These are phyloP conservation scores for Drosophila phalerata DNA, from an alignment of 2,888 invertebrate genomes.

Conservation along the genomic window DNA sequence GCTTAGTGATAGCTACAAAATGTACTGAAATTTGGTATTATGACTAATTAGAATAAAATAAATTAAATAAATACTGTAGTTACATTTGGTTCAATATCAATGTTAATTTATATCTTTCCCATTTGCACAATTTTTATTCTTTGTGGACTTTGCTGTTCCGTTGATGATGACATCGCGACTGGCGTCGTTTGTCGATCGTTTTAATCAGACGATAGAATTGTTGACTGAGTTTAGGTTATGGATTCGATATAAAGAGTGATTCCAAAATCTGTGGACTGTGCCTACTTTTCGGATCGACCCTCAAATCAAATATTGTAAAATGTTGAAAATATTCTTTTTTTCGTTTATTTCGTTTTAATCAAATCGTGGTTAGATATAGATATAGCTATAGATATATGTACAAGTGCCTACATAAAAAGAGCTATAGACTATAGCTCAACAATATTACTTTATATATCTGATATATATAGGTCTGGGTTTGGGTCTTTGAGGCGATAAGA, in stretches of 20 bases:
- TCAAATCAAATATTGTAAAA: constrained; percentile 48
- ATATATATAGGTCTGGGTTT: constrained; percentile 15
- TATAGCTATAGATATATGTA: constrained; percentile 12
- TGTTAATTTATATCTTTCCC: background rate
- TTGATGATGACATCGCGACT: too few species aligned
- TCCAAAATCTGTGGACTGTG: constrained; percentile 13
- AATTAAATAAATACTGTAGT: too few species aligned
- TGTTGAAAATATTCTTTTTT: constrained; percentile 18
- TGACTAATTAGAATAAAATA: too few species aligned
- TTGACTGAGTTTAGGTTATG: background rate
- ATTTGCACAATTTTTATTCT: background rate
- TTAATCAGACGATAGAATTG: constrained; percentile 1
- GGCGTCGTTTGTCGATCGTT: background rate
- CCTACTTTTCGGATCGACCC: background rate
- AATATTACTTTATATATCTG: constrained; percentile 23
- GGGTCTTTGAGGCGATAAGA: constrained; percentile 51
- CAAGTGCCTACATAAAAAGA: constrained; percentile 5
- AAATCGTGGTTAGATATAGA: constrained; percentile 38
- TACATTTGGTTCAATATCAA: too few species aligned
- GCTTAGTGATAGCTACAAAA: too few species aligned
- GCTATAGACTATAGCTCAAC: constrained; percentile 5
- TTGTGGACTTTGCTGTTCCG: constrained; percentile 8
- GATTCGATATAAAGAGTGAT: constrained; percentile 1
- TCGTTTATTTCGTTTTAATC: constrained; percentile 53
- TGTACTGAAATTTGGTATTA: too few species aligned